These are phyloP conservation scores for Gasteruption jaculator DNA, from an alignment of 2,888 invertebrate species.

Conservation along the genomic window DNA sequence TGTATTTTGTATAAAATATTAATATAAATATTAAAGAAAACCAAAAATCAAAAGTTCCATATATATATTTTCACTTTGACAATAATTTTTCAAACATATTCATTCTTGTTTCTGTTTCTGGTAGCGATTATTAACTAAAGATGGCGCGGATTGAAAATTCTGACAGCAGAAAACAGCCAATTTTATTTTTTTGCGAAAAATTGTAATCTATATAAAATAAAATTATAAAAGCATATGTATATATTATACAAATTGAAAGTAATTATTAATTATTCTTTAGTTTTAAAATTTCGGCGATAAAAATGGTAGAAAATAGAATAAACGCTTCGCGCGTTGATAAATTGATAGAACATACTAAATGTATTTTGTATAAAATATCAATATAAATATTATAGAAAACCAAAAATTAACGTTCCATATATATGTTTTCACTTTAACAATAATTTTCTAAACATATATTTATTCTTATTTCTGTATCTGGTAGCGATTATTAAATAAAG, in stretches of 20 bases:
- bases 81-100: constrained; percentile 15
- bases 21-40: background rate
- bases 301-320: too few species aligned
- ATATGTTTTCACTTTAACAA: constrained; percentile 10
- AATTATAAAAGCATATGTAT: constrained; percentile 1
- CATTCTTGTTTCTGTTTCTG: background rate
- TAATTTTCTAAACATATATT: constrained; percentile 14
- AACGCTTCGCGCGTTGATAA: too few species aligned
- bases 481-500: background rate
- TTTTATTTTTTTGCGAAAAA: background rate
- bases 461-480: background rate
- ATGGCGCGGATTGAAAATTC: too few species aligned
- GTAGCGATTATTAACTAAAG: background rate
- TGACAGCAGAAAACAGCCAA: too few species aligned
- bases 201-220: constrained; percentile 5
- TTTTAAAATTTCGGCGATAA: too few species aligned
- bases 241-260: background rate
- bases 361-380: too few species aligned
- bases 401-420: background rate
- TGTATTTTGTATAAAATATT: too few species aligned
- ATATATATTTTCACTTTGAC: constrained; percentile 9
- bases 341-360: too few species aligned
- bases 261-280: too few species aligned
- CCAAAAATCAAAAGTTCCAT: background rate
- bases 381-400: background rate